Conservation (phyloP, 2,888 invertebrate genomes). For the Trissolcus japonicus region DNA sequence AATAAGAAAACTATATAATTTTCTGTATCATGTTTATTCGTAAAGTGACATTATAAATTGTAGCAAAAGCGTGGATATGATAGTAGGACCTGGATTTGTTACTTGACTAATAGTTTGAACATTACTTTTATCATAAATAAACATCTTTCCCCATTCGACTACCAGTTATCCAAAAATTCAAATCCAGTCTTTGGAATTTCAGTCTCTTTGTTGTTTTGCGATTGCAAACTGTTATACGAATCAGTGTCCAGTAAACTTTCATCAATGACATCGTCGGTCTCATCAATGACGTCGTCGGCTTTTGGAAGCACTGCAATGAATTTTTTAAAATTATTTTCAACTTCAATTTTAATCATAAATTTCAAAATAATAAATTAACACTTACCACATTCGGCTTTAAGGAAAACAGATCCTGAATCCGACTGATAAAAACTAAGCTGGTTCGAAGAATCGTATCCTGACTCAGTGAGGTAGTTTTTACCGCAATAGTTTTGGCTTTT, state of each 20-base stretch:
- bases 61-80: not conserved
- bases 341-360: not conserved
- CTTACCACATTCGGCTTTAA: conserved; percentile 67
- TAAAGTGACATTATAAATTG: too few relatives aligned
- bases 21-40: not conserved
- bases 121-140: conserved; percentile 1
- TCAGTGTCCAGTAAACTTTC: conserved; percentile 71
- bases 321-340: too few relatives aligned
- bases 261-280: conserved; percentile 70
- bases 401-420: conserved; percentile 68
- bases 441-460: conserved; percentile 66
- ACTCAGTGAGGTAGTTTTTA: conserved; percentile 66
- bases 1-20: not conserved
- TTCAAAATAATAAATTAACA: not conserved
- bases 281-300: conserved; percentile 69
- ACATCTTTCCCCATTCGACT: conserved; percentile 57
- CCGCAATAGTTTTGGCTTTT: conserved; percentile 59
- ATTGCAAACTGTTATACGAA: conserved; percentile 71
- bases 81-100: conserved; percentile 10
- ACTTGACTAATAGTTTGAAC: conserved; percentile 3
- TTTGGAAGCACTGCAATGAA: conserved; percentile 64
- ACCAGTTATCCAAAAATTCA: conserved; percentile 79
- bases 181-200: conserved; percentile 79
- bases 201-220: conserved; percentile 70
- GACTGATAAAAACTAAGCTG: conserved; percentile 68